A percentile compares a stretch with the other conserved stretches of the same genome.
Conservation (phyloP, 1,140 invertebrate species). For the Drusus annulatus region DNA sequence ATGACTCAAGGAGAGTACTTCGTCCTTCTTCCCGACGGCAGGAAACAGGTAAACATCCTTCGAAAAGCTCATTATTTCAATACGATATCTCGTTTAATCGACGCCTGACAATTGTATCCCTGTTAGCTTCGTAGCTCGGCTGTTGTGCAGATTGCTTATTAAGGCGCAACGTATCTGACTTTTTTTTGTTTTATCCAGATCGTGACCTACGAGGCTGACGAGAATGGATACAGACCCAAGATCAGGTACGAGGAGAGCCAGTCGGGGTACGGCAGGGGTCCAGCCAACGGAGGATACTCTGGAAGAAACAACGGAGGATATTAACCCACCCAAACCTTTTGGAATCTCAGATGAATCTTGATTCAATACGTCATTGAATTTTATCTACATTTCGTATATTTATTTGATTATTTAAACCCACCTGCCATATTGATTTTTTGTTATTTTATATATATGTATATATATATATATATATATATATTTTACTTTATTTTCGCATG, state of each 20-base stretch:
- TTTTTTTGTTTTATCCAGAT: constrained; percentile 65
- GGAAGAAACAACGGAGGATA: constrained; percentile 16
- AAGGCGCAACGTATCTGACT: neutral
- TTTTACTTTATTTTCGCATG: too few species aligned
- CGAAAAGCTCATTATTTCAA: too few species aligned
- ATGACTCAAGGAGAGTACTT: constrained; percentile 80
- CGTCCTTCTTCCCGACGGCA: constrained; percentile 83
- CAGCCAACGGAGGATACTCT: constrained; percentile 40
- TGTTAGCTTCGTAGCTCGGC: neutral
- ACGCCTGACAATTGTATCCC: neutral
- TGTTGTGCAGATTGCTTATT: neutral
- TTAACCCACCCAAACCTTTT: neutral
- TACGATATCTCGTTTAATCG: too few species aligned
- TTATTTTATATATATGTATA: too few species aligned
- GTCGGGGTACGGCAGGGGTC: constrained; percentile 64
- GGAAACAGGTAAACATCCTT: constrained; percentile 73
- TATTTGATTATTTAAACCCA: too few species aligned
- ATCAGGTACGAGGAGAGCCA: constrained; percentile 80
- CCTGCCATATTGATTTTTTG: too few species aligned
- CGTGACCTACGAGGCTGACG: constrained; percentile 85
- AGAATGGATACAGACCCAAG: constrained; percentile 83
- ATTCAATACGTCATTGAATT: too few species aligned
- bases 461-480: too few species aligned
- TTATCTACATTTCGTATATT: too few species aligned
- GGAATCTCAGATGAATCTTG: too few species aligned